A percentile compares a stretch with the other conserved stretches of the same genome.
Conservation (phyloP, 2,797 vertebrate genomes). For the Poeciliopsis turneri region DNA sequence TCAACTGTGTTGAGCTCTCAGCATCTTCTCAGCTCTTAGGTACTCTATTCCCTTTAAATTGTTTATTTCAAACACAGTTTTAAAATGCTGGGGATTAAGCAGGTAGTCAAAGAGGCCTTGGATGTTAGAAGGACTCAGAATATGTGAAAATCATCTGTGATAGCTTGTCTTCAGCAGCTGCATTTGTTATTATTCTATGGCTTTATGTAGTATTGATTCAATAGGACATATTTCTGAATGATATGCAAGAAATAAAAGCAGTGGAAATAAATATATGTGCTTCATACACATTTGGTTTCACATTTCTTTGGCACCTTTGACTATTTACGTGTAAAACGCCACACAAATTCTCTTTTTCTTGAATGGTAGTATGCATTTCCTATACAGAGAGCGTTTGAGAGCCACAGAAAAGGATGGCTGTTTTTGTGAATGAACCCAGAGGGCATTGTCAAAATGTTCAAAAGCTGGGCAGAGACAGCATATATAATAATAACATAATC, state of each 20-base stretch:
- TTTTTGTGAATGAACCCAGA: slow-evolving; percentile 65
- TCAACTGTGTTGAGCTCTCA: slow-evolving; percentile 78
- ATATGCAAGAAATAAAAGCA: slow-evolving; percentile 19
- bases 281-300: slow-evolving; percentile 26
- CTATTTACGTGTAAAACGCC: slow-evolving; percentile 13
- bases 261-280: slow-evolving; percentile 13
- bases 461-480: slow-evolving; percentile 53
- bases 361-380: slow-evolving; percentile 19
- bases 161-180: slow-evolving; percentile 57
- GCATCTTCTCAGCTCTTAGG: slow-evolving; percentile 66
- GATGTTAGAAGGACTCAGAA: slow-evolving; percentile 77
- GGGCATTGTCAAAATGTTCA: slow-evolving; percentile 74
- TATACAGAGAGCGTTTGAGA: slow-evolving; percentile 49
- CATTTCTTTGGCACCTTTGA: slow-evolving; percentile 16
- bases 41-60: slow-evolving; percentile 78
- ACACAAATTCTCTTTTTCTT: slow-evolving; percentile 16
- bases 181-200: slow-evolving; percentile 34
- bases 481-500: slow-evolving; percentile 78
- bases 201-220: slow-evolving; percentile 64
- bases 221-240: slow-evolving; percentile 54
- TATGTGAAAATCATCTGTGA: slow-evolving; percentile 57
- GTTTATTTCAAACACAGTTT: slow-evolving; percentile 83
- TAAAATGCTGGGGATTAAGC: slow-evolving; percentile 81
- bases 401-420: slow-evolving; percentile 60
- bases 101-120: slow-evolving; percentile 76